Base-by-base conservation (phyloP, 2,888 invertebrate species). In the Apeira syringaria region DNA sequence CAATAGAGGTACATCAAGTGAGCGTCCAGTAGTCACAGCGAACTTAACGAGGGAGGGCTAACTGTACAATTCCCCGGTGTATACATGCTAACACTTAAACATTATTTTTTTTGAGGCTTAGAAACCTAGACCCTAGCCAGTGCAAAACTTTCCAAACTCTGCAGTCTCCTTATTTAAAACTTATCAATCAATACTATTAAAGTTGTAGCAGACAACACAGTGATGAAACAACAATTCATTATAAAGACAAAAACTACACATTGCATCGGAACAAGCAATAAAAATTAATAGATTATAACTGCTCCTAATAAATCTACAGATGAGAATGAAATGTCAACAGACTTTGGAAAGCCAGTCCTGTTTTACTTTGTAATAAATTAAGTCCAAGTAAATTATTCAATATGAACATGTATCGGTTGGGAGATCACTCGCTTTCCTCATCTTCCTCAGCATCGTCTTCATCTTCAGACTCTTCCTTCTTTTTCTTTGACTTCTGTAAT, bases 361-460 rank as follows among this genome's bases (percentile, higher is more conserved):
- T 80, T 84, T 86, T 85, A 82, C 78, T 84, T 85, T 83, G 86
- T 83, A 89, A 89, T 89, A 89, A 89, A 89, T 89, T 89, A 89
- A 89, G 84, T 87, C 84, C 81, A 83, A 86, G 86, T 85, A 86
- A 89, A 87, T 86, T 86, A 88, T 85, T 87, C 82, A 86, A 80
- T 87, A 87, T 83, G 88, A 90, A 85, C 89, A 87, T 85, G 45
- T 78, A 68, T 78, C 80, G 66, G 60, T 72, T 66, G 74, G 75
- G 88, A 87, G 88, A 88, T 92, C 92, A 92, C 86, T 93, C 92
- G 90, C 93, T 92, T 73, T 92, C 92, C 62, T 93, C 93, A 48
- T 92, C 93, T 53, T 92, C 91, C 39, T 93, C 93, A 0, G 45
- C 45, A 26, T 46, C 45, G 20, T 92, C 93, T 48, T 92, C 92